phyloP scores from a whole-genome alignment of 2,888 invertebrate genomes.

The Drosophila histrio region DNA sequence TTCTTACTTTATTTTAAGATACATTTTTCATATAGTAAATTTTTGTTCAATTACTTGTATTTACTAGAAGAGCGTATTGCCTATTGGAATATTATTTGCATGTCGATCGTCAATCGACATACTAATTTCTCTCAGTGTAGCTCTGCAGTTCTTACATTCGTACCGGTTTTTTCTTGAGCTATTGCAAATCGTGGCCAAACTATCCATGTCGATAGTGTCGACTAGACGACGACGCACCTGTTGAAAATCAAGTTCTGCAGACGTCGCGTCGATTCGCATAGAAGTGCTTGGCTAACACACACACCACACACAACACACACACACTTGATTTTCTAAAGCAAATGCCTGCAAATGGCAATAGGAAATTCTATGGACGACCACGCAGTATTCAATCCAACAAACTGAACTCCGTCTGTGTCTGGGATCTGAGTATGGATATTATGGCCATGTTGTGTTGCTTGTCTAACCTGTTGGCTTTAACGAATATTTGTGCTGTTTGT shows the following conservation, averaged over 20 bases:
- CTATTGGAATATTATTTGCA: not conserved
- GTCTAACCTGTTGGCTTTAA: conserved; percentile 61
- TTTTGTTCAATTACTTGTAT: too few relatives aligned
- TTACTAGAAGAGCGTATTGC: too few relatives aligned
- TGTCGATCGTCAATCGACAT: not conserved
- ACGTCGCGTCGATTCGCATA: conserved; percentile 58
- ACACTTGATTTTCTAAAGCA: conserved; percentile 24
- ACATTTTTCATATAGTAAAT: too few relatives aligned
- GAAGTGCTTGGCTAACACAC: conserved; percentile 32
- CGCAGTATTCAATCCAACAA: conserved; percentile 46
- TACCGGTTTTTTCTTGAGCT: conserved; percentile 62
- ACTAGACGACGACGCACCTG: conserved; percentile 79
- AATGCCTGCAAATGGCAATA: conserved; percentile 54
- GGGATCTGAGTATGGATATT: conserved; percentile 12
- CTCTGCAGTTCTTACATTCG: conserved; percentile 41
- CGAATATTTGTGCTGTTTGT: conserved; percentile 14
- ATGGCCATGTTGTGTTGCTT: conserved; percentile 14
- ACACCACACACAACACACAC: not conserved
- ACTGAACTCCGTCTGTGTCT: conserved; percentile 1
- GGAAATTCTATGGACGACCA: conserved; percentile 62
- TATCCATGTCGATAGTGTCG: conserved; percentile 55
- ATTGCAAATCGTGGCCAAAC: conserved; percentile 52
- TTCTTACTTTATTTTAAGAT: too few relatives aligned
- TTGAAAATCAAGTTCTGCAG: conserved; percentile 81
- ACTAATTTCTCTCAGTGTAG: conserved; percentile 30